Conservation (phyloP, 2,888 invertebrate species). For the Cynaeus angustus region DNA sequence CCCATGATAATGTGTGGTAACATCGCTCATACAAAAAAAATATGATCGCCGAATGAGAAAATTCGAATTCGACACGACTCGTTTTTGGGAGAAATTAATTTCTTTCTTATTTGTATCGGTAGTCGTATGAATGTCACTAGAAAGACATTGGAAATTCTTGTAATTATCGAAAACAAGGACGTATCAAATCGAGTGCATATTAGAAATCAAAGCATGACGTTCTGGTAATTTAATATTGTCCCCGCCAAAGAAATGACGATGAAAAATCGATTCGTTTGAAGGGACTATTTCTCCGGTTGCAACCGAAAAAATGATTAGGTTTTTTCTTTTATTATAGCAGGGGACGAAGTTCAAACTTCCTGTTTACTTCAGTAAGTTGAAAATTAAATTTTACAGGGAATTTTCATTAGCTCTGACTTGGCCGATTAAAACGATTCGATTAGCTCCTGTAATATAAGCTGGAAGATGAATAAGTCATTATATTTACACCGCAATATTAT, state of each 20-base stretch:
- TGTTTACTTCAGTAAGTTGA: constrained; percentile 46
- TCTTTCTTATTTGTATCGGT: too few species aligned
- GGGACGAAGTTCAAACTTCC: constrained; percentile 50
- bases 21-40: background rate
- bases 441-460: constrained; percentile 49
- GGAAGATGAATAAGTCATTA: constrained; percentile 52
- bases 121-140: too few species aligned
- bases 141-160: background rate
- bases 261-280: constrained; percentile 43
- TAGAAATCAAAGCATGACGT: constrained; percentile 39
- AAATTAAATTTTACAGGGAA: constrained; percentile 51
- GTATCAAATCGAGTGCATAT: constrained; percentile 21
- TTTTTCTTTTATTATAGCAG: constrained; percentile 48
- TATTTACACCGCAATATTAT: constrained; percentile 51
- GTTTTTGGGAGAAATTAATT: too few species aligned
- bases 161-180: background rate
- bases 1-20: background rate
- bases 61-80: too few species aligned
- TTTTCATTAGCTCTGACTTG: constrained; percentile 50
- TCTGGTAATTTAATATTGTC: constrained; percentile 43
- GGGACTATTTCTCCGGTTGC: constrained; percentile 38
- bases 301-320: constrained; percentile 44
- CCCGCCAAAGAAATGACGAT: constrained; percentile 36
- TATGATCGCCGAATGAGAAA: background rate
- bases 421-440: constrained; percentile 53